Base-by-base conservation (phyloP, 1,140 invertebrate species). In the Oedothorax gibbosus region DNA sequence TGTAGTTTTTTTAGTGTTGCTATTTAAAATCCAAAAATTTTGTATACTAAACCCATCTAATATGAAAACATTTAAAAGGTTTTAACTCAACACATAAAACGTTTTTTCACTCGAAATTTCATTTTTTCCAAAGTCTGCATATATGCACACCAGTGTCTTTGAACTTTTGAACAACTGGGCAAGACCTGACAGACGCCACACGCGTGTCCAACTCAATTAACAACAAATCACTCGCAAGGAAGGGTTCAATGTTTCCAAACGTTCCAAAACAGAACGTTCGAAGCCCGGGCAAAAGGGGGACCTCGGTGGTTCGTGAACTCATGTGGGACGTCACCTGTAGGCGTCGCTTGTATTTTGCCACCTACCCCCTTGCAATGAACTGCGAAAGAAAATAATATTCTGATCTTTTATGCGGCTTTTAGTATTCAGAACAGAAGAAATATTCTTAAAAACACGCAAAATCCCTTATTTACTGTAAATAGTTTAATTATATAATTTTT, bases 301-400 rank as follows among this genome's bases (percentile, higher is more conserved):
- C 18, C 21, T n/a, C 57, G 56, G 18, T 53, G 51, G 60, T 56
- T 54, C 69, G 49, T 73, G 80, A 82, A 82, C 80, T 73, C 56
- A 82, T 82, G 80, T 82, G 80, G 80, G 80, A 68, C 80, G 80
- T 51, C 64, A 50, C 14, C 68, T 60, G 80, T 82, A 82, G 80
- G 80, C 80, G 80, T 72, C 64, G 50, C 54, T 50, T 51, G 9
- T 64, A 18, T 57, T 72, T 65, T 56, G 53, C 72, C 80, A 64
- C 80, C 80, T 82, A 82, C 80, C 80, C 80, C 80, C 73, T 72
- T 82, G 69, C 69, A 73, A 82, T 51, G 68, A 7, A 51, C 51
- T 65, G 54, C 53, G 50, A 57, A 64, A 21, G 68, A 71, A 15
- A 8, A 35, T 35, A 57, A 57, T 57, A 75, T n/a, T 35, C 35